Conservation (phyloP, 2,113 vertebrate genomes). For the Phasianus colchicus region DNA sequence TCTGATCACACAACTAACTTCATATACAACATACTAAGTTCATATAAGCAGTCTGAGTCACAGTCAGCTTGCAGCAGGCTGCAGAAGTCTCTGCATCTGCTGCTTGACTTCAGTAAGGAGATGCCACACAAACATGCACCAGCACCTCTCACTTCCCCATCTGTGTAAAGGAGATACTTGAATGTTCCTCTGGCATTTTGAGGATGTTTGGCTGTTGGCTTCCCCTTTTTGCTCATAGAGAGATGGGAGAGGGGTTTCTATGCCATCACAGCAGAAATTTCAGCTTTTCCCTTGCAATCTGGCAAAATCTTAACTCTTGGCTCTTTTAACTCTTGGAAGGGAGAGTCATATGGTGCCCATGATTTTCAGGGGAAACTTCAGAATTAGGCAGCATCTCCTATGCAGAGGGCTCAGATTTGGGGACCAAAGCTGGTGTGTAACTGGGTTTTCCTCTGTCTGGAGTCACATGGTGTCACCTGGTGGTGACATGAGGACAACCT, state of each 20-base stretch:
- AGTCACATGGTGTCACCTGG: not conserved
- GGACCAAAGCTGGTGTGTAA: accelerated
- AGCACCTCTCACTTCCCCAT: not conserved
- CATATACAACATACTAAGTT: not conserved
- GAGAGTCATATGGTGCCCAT: not conserved
- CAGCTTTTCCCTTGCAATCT: not conserved
- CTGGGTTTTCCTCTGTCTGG: not conserved
- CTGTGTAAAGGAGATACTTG: not conserved
- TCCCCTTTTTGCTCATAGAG: not conserved
- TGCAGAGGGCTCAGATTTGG: not conserved
- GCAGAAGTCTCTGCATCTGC: not conserved
- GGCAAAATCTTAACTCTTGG: not conserved
- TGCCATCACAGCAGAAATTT: not conserved
- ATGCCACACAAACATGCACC: accelerated
- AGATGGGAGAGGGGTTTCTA: not conserved
- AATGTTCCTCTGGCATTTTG: not conserved
- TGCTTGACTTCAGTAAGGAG: not conserved
- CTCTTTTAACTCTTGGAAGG: not conserved
- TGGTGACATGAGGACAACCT: accelerated
- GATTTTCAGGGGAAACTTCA: not conserved
- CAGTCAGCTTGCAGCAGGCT: not conserved
- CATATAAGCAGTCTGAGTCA: not conserved
- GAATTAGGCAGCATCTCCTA: not conserved
- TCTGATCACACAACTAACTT: not conserved
- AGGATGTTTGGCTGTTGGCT: not conserved